Evolutionary conservation across 1,140 invertebrate genomes (phyloP).

Genomic region (Heliconius himera): DNA sequence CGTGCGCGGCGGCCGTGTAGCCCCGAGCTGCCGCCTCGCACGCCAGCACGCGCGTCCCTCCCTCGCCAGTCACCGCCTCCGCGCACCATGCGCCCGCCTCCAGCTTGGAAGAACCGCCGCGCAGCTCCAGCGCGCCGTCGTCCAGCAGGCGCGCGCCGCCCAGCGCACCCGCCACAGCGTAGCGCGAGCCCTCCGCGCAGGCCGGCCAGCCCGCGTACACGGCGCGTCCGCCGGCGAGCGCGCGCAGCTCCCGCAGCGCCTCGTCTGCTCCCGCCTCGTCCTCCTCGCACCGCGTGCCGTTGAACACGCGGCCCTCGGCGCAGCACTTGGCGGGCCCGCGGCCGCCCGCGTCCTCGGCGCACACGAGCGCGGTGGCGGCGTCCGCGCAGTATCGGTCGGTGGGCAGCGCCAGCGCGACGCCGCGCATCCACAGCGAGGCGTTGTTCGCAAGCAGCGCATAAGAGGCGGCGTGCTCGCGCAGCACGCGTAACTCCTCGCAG

Average conservation of each 20-base stretch:
- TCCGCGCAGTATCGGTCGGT: constrained; percentile 84
- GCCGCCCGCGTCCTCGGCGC: constrained; percentile 63
- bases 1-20: constrained; percentile 66
- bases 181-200: constrained; percentile 65
- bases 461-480: constrained; percentile 58
- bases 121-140: constrained; percentile 76
- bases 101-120: constrained; percentile 58
- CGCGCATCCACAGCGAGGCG: constrained; percentile 81
- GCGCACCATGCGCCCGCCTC: constrained; percentile 83
- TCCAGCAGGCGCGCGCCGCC: constrained; percentile 74
- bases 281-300: constrained; percentile 73
- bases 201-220: constrained; percentile 67
- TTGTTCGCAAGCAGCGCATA: constrained; percentile 82
- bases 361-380: constrained; percentile 82
- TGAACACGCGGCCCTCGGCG: constrained; percentile 64
- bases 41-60: constrained; percentile 83
- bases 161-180: constrained; percentile 70
- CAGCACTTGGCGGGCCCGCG: constrained; percentile 56
- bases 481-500: constrained; percentile 63
- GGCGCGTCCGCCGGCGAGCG: constrained; percentile 68
- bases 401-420: constrained; percentile 60
- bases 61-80: constrained; percentile 78
- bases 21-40: constrained; percentile 83
- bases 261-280: constrained; percentile 83
- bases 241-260: constrained; percentile 81